A percentile compares a stretch with the other conserved stretches of the same genome.
Evolutionary conservation across 2,113 vertebrate species (phyloP).

Genomic region (Struthidea cinerea): DNA sequence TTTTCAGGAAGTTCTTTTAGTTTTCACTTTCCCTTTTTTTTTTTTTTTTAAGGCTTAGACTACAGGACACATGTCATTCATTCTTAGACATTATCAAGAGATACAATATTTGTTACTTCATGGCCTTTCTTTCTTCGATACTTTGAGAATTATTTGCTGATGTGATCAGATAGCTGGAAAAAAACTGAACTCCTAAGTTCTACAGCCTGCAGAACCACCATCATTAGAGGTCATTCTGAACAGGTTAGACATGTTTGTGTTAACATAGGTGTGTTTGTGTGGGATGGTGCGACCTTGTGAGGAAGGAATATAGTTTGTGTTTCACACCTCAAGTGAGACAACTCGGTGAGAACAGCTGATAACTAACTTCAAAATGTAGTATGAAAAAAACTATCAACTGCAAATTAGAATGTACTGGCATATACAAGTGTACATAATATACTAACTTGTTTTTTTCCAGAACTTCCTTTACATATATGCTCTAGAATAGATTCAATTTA

Average conservation of each 20-base stretch:
- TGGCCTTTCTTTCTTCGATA: neutral
- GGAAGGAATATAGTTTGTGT: neutral
- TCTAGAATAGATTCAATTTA: neutral
- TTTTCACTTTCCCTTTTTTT: neutral
- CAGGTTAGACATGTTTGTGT: fast-evolving
- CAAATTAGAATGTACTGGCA: neutral
- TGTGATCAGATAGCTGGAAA: neutral
- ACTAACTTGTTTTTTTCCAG: neutral
- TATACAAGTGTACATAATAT: neutral
- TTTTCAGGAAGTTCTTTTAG: neutral
- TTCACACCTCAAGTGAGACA: neutral
- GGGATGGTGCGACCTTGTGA: neutral
- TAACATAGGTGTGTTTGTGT: no score
- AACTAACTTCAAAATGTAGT: neutral
- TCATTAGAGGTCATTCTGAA: neutral
- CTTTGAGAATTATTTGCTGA: neutral
- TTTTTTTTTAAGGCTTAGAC: neutral
- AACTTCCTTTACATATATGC: neutral
- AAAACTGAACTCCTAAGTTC: neutral
- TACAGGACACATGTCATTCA: neutral
- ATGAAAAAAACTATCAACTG: neutral
- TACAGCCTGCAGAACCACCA: neutral
- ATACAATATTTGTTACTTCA: neutral
- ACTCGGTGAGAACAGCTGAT: neutral
- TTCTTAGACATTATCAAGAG: neutral